A percentile compares a stretch with the other conserved stretches of the same genome.
phyloP scores from a whole-genome alignment of 2,113 vertebrate genomes.

The Corapipo altera region DNA sequence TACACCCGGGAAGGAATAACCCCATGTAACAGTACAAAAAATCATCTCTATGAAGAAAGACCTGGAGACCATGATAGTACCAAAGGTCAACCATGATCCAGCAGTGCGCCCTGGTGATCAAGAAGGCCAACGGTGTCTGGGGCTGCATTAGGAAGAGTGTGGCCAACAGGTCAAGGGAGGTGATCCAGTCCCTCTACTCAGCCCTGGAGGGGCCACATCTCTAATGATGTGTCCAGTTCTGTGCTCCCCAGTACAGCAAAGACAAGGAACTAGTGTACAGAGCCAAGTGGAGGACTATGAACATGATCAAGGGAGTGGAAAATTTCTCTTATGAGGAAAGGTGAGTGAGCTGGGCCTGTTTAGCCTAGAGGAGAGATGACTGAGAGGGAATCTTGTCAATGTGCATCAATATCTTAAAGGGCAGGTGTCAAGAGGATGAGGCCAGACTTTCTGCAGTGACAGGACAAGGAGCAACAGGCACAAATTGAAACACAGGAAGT shows the following conservation, averaged over 20 bases:
- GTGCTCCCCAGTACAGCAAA: background rate
- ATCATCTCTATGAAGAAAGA: background rate
- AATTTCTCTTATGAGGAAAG: background rate
- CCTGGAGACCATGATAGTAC: background rate
- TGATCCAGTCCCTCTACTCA: background rate
- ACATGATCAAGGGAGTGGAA: background rate
- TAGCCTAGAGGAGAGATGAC: background rate
- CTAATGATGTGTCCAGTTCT: background rate
- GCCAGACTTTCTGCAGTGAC: no score
- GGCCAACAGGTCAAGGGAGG: background rate
- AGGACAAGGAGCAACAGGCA: background rate
- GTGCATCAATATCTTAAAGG: background rate
- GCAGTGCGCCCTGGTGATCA: rapidly evolving
- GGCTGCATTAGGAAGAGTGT: background rate
- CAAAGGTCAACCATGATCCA: background rate
- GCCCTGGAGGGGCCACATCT: no score
- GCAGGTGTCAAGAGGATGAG: background rate
- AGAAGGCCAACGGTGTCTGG: rapidly evolving
- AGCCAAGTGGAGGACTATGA: background rate
- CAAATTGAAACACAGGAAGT: background rate
- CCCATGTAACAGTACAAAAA: background rate
- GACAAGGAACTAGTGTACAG: background rate
- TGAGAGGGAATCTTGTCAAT: background rate
- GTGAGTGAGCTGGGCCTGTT: background rate
- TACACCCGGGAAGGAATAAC: background rate